Evolutionary conservation across 2,888 invertebrate species (phyloP).

Genomic region (Polymixis flavicincta): DNA sequence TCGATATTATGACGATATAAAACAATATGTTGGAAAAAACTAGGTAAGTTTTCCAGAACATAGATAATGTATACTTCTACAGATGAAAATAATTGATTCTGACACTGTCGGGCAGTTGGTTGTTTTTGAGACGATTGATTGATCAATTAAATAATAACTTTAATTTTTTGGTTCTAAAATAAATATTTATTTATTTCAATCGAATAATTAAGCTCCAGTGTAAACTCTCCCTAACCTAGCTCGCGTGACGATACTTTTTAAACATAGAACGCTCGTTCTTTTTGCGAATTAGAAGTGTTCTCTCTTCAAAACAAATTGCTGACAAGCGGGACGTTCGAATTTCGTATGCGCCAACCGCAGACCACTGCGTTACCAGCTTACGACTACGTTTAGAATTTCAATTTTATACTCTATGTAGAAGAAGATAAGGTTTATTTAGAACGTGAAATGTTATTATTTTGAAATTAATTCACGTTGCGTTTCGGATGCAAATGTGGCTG

Average conservation of each 20-base stretch:
- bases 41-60: neutral
- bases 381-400: constrained; percentile 16
- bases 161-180: neutral
- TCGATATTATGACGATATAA: neutral
- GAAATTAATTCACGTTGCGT: constrained; percentile 83
- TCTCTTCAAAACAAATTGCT: constrained; percentile 90
- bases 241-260: constrained; percentile 89
- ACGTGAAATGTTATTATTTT: constrained; percentile 70
- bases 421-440: constrained; percentile 60
- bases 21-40: neutral
- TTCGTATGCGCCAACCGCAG: constrained; percentile 83
- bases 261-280: constrained; percentile 88
- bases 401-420: constrained; percentile 58
- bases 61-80: neutral
- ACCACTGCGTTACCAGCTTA: constrained; percentile 66
- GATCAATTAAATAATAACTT: neutral
- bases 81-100: neutral
- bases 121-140: neutral
- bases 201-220: constrained; percentile 9
- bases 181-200: constrained; percentile 1
- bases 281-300: constrained; percentile 90
- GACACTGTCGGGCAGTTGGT: neutral
- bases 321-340: constrained; percentile 88
- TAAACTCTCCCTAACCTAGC: constrained; percentile 71
- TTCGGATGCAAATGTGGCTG: constrained; percentile 85